Conservation (phyloP, 2,888 invertebrate species). For the Tineola bisselliella region DNA sequence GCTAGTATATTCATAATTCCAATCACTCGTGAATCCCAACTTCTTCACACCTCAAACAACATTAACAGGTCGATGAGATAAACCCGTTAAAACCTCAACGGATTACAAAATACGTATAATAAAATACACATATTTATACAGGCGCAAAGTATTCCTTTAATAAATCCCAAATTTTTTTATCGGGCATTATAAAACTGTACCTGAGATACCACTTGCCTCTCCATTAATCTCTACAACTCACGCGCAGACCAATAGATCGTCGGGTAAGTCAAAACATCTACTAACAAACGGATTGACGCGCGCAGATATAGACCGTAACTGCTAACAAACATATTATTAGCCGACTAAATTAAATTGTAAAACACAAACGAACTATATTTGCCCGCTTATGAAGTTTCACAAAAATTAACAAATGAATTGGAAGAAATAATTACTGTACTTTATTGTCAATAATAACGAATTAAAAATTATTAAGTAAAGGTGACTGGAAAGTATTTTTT, state of each 20-base stretch:
- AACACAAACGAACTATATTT: no score
- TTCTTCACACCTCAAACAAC: not conserved
- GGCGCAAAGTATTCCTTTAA: not conserved
- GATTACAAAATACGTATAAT: not conserved
- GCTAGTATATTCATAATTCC: no score
- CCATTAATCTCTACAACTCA: not conserved
- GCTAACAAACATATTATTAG: no score
- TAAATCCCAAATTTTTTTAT: slow-evolving; percentile 1
- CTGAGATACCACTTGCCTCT: not conserved
- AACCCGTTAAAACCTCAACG: not conserved
- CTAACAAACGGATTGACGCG: slow-evolving; percentile 6
- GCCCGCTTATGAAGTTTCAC: no score
- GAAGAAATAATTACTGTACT: no score
- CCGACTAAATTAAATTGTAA: no score
- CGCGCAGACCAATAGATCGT: not conserved
- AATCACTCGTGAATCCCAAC: not conserved
- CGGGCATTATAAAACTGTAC: not conserved
- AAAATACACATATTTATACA: not conserved
- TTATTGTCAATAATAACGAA: no score
- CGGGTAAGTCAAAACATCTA: not conserved
- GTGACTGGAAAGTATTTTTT: no score
- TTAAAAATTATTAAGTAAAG: no score
- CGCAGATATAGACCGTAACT: not conserved
- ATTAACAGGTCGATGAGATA: not conserved
- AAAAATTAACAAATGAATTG: no score